Evolutionary conservation across 2,888 invertebrate species (phyloP), one percentile per base, ranked within the genome.

Genomic region (Crocallis elinguaria): DNA sequence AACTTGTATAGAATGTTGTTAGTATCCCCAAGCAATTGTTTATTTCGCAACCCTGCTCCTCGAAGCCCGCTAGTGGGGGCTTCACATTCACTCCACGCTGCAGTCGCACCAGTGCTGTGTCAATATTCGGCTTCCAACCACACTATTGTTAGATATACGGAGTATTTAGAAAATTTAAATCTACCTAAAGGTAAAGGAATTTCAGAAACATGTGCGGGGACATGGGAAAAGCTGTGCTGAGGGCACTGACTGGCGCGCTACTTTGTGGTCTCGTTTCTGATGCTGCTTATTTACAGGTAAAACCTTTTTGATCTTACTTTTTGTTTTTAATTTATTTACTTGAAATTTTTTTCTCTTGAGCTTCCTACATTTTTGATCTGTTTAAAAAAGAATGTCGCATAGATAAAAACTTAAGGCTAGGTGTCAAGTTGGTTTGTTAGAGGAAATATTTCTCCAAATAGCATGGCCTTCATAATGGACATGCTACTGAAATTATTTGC

Each of bases 191-290:
- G 3, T n/a, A 25, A 21, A 13, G 16, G n/a, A 39, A 30, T 21
- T 42, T 19, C 0, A 30, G 9, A 44, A 83, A 68, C 65, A 91
- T 91, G 91, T 91, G 91, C 62, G 91, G 91, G 50, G 89, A 88
- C 68, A 90, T 89, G 88, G 91, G 91, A 17, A 91, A 90, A 60
- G 91, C 91, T 0, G 91, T 91, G 23, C 62, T 90, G 69, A 65
- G 91, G 49, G 91, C 90, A 59, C 77, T 91, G 16, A 89, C 91
- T 0, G 86, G 87, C 0, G 91, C 89, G n/a, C 69, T 91, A 30
- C 78, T 90, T 27, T 89, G 86, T 68, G 86, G 84, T 2, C 62
- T 90, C 11, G 88, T 86, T 12, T 88, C 89, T 7, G 87, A 90
- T 53, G 90, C 89, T n/a, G 89, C 91, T 3, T 91, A 90, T 71